Evolutionary conservation across 2,888 invertebrate species (phyloP), one percentile per base, ranked within the genome.

Genomic region (Stegana nigrithorax): DNA sequence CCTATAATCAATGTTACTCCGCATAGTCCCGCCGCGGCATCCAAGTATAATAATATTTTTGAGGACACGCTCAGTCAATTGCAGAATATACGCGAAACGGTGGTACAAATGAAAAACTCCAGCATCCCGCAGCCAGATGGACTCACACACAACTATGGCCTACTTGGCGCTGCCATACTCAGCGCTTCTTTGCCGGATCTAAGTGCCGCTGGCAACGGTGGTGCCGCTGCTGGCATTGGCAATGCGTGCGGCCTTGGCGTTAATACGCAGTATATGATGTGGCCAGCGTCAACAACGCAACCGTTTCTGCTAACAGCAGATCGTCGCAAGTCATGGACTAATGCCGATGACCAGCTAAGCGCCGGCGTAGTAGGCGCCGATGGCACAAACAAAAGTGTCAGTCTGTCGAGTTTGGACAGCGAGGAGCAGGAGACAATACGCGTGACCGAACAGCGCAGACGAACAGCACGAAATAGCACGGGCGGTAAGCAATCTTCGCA

Each of bases 1-100:
- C 94, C 94, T 66, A 94, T 91, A 63, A 94, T 95, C 82, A 94
- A 93, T 86, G 94, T 95, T 69, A 94, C 94, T 63, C 94, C 94
- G 14, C 94, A 94, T 85, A 94, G 94, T 70, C 94, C 94, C 10
- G 93, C 93, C 65, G 90, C 89, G 73, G 93, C 93, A 67, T 90
- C 89, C 69, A 91, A 90, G 73, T 89, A 90, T 73, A 90, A 90
- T 81, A 89, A 90, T 62, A 88, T 91, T 69, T 86, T 90, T 64
- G 86, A 86, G 72, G 86, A 86, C 64, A 85, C 86, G 8, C 74
- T 86, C 29, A 85, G 78, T 66, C 86, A 86, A 65, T 67, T 86
- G 66, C 86, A 86, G 67, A 85, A 82, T 59, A 86, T 86, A 63
- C 83, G 86, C 23, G 86, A 86, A 68, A 85, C 83, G 62, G 86